phyloP scores from a whole-genome alignment of 2,888 invertebrate genomes.

The Athrips mouffetella region DNA sequence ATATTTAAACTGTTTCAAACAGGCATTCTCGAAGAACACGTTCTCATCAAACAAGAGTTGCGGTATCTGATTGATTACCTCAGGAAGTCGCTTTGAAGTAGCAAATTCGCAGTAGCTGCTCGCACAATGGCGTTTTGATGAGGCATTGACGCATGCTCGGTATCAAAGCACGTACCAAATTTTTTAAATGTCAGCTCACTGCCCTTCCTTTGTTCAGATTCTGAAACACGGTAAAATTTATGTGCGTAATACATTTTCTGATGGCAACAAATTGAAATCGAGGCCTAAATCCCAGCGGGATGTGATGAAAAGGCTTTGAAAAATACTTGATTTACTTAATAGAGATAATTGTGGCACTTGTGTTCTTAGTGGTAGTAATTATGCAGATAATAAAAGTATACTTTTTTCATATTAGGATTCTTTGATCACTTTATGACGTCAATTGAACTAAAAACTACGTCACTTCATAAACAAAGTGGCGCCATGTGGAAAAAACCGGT shows the following conservation, averaged over 20 bases:
- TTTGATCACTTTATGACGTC: no score
- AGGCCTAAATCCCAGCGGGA: constrained; percentile 1
- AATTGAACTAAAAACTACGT: no score
- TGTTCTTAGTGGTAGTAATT: no score
- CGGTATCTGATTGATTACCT: constrained; percentile 6
- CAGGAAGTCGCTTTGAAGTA: constrained; percentile 7
- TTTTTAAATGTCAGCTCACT: constrained; percentile 13
- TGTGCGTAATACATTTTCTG: not conserved
- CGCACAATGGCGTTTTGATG: constrained; percentile 12
- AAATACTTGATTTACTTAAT: no score
- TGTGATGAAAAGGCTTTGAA: no score
- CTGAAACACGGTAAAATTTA: constrained; percentile 5
- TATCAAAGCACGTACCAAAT: constrained; percentile 6
- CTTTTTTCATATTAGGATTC: no score
- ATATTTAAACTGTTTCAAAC: not conserved
- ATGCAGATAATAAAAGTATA: no score
- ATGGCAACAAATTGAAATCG: not conserved
- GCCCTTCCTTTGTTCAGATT: constrained; percentile 19
- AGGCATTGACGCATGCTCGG: constrained; percentile 8
- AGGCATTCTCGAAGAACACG: not conserved
- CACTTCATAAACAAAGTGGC: no score
- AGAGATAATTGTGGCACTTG: no score
- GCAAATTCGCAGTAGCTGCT: constrained; percentile 4
- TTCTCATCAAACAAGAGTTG: constrained; percentile 5
- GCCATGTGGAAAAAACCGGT: no score